A percentile compares a stretch with the other conserved stretches of the same genome.
Conservation (phyloP, 2,113 vertebrate species). For the Ornithorhynchus anatinus region DNA sequence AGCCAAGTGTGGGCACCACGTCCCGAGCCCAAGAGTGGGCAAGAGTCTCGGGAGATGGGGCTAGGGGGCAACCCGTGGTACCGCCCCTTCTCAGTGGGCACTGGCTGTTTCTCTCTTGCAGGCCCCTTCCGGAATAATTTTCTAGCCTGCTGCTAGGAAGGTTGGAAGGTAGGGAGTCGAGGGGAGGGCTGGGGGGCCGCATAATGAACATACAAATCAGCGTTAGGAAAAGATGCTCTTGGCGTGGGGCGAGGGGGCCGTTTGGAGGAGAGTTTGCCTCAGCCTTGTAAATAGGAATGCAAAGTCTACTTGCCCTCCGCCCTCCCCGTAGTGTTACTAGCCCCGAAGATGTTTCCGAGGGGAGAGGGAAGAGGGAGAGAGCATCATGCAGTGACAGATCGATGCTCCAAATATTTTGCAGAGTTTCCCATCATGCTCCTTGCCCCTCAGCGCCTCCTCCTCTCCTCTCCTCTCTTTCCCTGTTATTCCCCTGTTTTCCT, state of each 20-base stretch:
- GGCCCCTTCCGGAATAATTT: not conserved
- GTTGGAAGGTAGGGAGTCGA: not conserved
- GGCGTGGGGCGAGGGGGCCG: not conserved
- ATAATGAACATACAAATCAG: no score
- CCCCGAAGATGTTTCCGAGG: no score
- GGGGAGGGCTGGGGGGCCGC: not conserved
- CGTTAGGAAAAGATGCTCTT: not conserved
- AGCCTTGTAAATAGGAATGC: no score
- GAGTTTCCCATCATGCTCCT: no score
- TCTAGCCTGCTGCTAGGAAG: not conserved
- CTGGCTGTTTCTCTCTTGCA: no score
- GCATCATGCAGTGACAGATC: accelerated
- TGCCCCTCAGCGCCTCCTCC: no score
- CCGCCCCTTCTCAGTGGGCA: no score
- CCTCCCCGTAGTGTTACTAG: not conserved
- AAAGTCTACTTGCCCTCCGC: not conserved
- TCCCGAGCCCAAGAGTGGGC: not conserved
- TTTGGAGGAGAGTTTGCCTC: not conserved
- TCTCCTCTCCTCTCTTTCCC: not conserved
- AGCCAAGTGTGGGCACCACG: no score
- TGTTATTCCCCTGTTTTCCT: no score
- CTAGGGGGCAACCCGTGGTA: not conserved
- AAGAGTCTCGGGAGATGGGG: not conserved
- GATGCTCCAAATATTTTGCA: no score
- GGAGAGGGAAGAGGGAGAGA: not conserved